Percentiles rank a stretch among this genome's conserved stretches.
Conservation (phyloP, 2,888 invertebrate species). For the Pycnomerus fuliginosus region DNA sequence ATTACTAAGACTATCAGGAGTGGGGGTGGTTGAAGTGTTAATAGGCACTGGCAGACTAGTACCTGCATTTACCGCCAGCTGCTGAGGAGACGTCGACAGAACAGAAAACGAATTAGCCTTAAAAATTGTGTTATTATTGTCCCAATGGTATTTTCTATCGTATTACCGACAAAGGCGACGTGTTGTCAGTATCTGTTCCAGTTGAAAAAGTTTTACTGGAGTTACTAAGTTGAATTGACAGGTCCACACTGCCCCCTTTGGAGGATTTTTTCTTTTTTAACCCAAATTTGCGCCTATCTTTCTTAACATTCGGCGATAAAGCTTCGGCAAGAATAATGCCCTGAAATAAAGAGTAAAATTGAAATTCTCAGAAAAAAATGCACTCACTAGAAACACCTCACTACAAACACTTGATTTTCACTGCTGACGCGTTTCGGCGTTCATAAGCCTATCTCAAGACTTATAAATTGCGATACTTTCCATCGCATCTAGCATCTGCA, state of each 20-base stretch:
- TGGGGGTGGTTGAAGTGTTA: constrained; percentile 48
- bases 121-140: constrained; percentile 28
- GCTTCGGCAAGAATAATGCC: constrained; percentile 15
- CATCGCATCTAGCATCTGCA: no score
- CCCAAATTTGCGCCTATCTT: constrained; percentile 68
- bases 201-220: constrained; percentile 31
- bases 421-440: no score
- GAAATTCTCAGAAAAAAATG: no score
- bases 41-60: constrained; percentile 40
- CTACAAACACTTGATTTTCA: no score
- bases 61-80: constrained; percentile 35
- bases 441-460: no score
- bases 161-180: constrained; percentile 52
- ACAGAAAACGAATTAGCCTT: constrained; percentile 45
- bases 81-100: constrained; percentile 41
- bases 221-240: constrained; percentile 52
- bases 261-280: constrained; percentile 66
- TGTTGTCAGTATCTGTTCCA: constrained; percentile 48
- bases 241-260: constrained; percentile 64
- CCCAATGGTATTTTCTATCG: no score
- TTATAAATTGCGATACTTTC: no score
- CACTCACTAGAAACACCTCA: no score
- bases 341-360: constrained; percentile 8
- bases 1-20: constrained; percentile 60
- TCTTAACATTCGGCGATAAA: constrained; percentile 61